Conservation (phyloP, 2,888 invertebrate genomes). For the Leptinotarsa peninsularis region DNA sequence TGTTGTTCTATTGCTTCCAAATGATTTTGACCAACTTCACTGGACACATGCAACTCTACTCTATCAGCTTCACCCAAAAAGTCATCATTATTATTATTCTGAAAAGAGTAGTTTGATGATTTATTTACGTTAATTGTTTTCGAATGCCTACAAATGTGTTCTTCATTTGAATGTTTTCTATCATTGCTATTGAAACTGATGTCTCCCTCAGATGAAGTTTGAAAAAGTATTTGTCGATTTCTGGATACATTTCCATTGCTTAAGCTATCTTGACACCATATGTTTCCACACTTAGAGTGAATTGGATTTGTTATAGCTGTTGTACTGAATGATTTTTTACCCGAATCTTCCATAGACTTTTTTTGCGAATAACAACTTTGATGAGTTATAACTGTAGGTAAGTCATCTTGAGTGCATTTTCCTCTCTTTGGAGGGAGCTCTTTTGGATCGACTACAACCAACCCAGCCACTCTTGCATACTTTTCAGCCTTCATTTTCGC, state of each 20-base stretch:
- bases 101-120: too few species aligned
- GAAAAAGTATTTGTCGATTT: not conserved
- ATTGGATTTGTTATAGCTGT: not conserved
- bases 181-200: not conserved
- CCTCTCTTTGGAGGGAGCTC: conserved; percentile 39
- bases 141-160: too few species aligned
- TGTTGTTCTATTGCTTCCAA: too few species aligned
- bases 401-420: conserved; percentile 20
- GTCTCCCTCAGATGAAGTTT: not conserved
- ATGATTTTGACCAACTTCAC: too few species aligned
- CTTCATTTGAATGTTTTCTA: not conserved
- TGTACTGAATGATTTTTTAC: conserved; percentile 18
- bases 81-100: too few species aligned
- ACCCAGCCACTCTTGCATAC: conserved; percentile 59
- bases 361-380: conserved; percentile 3
- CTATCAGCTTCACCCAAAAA: too few species aligned
- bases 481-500: conserved; percentile 55
- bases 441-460: conserved; percentile 55
- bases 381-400: conserved; percentile 47
- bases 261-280: not conserved
- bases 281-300: not conserved
- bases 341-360: not conserved
- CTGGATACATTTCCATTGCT: not conserved
- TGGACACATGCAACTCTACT: too few species aligned
- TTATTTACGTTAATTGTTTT: too few species aligned